phyloP scores from a whole-genome alignment of 2,113 vertebrate genomes.

The Ifrita kowaldi region DNA sequence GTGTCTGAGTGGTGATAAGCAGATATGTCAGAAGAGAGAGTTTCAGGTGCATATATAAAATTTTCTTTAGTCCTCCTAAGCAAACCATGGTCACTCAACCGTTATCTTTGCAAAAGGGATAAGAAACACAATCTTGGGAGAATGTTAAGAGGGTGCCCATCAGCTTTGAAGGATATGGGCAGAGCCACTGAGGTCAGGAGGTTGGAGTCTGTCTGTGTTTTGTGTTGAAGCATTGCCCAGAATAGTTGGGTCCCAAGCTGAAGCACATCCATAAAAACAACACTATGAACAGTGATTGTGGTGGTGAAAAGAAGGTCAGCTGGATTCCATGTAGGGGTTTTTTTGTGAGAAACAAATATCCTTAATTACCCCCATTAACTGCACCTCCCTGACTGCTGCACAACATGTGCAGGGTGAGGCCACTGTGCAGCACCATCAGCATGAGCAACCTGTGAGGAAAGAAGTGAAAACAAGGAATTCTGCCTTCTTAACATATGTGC shows the following conservation, averaged over 20 bases:
- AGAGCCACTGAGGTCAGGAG: background rate
- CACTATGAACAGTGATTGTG: background rate
- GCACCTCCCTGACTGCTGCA: background rate
- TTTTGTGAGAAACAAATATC: background rate
- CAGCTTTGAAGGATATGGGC: background rate
- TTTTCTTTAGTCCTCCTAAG: background rate
- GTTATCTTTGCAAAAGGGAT: background rate
- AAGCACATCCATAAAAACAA: background rate
- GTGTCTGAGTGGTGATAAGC: background rate
- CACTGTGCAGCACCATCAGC: background rate
- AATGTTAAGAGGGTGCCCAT: background rate
- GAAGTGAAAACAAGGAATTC: background rate
- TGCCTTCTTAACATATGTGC: background rate
- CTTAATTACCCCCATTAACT: background rate
- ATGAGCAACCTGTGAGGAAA: background rate
- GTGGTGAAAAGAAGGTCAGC: background rate
- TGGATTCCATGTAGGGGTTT: background rate
- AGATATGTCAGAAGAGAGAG: background rate
- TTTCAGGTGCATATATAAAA: background rate
- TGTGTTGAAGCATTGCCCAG: background rate
- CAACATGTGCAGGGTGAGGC: background rate
- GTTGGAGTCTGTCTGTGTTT: background rate
- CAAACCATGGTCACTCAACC: background rate
- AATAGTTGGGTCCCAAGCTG: background rate
- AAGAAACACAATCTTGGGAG: background rate